Evolutionary conservation across 2,888 invertebrate genomes (phyloP).

Genomic region (Smittia sp.): DNA sequence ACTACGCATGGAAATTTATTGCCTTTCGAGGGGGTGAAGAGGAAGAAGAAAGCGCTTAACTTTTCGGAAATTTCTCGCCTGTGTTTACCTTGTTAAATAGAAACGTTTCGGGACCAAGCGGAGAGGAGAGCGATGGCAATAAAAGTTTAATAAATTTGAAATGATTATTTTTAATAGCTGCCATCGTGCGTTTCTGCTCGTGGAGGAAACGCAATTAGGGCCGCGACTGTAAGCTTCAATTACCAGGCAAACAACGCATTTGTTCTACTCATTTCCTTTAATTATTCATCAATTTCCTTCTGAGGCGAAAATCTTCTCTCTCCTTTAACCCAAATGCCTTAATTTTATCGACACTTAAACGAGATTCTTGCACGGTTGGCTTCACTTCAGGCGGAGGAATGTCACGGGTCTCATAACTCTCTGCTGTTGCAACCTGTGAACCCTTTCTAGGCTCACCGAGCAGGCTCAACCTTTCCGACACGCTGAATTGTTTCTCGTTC

Average conservation of each 20-base stretch:
- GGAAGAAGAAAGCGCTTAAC: neutral
- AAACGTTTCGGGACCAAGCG: neutral
- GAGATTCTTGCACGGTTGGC: too few relatives aligned
- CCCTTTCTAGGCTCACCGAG: too few relatives aligned
- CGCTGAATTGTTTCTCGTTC: neutral
- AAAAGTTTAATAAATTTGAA: constrained; percentile 23
- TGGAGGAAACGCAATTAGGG: neutral
- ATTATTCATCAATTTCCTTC: neutral
- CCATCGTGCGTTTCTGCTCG: neutral
- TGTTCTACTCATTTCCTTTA: neutral
- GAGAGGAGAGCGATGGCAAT: neutral
- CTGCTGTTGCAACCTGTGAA: too few relatives aligned
- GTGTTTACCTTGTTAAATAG: constrained; percentile 11
- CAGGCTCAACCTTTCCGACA: neutral
- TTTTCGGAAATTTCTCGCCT: neutral
- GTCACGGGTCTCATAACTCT: too few relatives aligned
- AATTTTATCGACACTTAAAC: too few relatives aligned
- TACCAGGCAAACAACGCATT: neutral
- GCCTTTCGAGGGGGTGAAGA: neutral
- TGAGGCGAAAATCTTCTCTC: too few relatives aligned
- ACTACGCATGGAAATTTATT: neutral
- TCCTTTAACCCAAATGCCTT: too few relatives aligned
- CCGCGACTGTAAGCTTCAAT: constrained; percentile 8
- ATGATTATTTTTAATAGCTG: constrained; percentile 9
- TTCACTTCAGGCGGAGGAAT: too few relatives aligned